Evolutionary conservation across 2,113 vertebrate genomes (phyloP).

Genomic region (Aphyosemion australe): DNA sequence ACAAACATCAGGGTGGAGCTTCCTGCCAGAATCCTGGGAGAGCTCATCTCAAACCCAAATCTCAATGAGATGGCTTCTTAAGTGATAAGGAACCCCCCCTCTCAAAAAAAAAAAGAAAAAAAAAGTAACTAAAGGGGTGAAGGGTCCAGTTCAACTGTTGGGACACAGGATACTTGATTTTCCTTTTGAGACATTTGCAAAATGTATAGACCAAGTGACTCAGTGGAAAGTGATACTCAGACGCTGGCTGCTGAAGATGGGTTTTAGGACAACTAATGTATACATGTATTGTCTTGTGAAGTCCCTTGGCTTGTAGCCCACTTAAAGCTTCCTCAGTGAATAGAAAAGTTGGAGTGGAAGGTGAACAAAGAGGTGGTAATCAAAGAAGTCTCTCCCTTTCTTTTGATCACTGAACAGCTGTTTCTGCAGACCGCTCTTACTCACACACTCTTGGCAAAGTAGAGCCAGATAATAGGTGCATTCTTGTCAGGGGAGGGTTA

Average conservation of each 20-base stretch:
- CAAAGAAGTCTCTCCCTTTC: slow-evolving; percentile 56
- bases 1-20: slow-evolving; percentile 75
- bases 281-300: not conserved
- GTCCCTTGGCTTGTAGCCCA: slow-evolving; percentile 25
- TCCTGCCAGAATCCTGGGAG: slow-evolving; percentile 69
- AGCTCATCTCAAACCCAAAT: slow-evolving; percentile 47
- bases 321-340: slow-evolving; percentile 46
- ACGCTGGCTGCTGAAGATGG: not conserved
- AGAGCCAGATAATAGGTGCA: slow-evolving; percentile 55
- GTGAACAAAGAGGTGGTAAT: slow-evolving; percentile 65
- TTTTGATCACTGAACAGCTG: slow-evolving; percentile 75
- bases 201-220: slow-evolving; percentile 8
- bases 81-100: slow-evolving; percentile 26
- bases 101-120: not conserved
- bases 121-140: slow-evolving; percentile 21
- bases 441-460: slow-evolving; percentile 61
- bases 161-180: not conserved
- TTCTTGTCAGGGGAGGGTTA: slow-evolving; percentile 54
- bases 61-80: slow-evolving; percentile 24
- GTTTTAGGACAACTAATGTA: slow-evolving; percentile 1
- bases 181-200: slow-evolving; percentile 17
- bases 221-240: not conserved
- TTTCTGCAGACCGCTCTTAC: slow-evolving; percentile 48
- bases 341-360: slow-evolving; percentile 48
- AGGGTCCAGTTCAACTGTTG: slow-evolving; percentile 36